phyloP scores from a whole-genome alignment of 64 coral and sea anemone species.

The Stylophora pistillata region DNA sequence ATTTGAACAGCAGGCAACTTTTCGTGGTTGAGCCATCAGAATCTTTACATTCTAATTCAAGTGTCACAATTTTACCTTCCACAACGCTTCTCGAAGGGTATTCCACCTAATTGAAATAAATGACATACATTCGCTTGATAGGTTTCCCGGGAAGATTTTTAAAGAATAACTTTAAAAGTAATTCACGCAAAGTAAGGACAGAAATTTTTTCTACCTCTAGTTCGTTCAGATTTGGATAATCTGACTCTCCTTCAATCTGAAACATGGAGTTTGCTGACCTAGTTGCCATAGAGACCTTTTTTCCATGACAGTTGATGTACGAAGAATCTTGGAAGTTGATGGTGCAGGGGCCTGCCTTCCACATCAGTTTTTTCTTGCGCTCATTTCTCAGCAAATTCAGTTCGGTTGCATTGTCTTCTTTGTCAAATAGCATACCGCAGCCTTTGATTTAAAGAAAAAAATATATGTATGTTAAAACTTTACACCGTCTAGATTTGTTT shows the following conservation, averaged over 20 bases:
- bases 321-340: not conserved
- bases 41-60: not conserved
- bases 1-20: conserved; percentile 4
- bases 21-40: not conserved
- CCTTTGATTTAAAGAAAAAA: not conserved
- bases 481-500: too few relatives aligned
- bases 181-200: too few relatives aligned
- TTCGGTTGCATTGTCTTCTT: not conserved
- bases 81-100: not conserved
- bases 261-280: not conserved
- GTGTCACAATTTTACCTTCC: not conserved
- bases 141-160: not conserved
- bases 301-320: not conserved
- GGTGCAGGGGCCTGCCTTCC: not conserved
- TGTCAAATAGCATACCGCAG: not conserved
- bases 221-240: not conserved
- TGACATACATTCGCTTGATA: not conserved
- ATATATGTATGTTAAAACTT: too few relatives aligned
- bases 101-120: not conserved
- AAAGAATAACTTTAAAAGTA: too few relatives aligned
- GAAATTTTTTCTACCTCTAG: not conserved
- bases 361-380: not conserved
- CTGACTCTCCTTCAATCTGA: not conserved
- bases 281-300: not conserved
- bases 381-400: not conserved